These are phyloP conservation scores for Oophaga pumilio DNA, from an alignment of 2,113 vertebrate genomes.

Conservation along the genomic window DNA sequence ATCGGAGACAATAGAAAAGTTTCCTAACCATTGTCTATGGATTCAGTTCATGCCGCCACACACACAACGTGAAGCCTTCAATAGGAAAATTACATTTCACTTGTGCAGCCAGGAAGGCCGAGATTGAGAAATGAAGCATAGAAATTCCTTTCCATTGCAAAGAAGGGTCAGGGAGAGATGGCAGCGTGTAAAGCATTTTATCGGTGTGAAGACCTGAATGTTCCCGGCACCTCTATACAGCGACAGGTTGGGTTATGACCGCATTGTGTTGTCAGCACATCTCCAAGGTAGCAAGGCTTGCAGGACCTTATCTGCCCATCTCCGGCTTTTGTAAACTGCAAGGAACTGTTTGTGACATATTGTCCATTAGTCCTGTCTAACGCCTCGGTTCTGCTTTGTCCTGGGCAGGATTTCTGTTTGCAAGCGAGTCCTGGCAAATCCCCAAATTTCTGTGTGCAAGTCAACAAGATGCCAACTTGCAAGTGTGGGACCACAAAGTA, in stretches of 20 bases:
- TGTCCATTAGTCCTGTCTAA: slow-evolving; percentile 11
- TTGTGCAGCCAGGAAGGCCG: not conserved
- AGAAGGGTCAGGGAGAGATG: not conserved
- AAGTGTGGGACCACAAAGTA: not conserved
- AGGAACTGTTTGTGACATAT: slow-evolving; percentile 29
- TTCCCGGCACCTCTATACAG: slow-evolving; percentile 6
- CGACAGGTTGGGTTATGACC: slow-evolving; percentile 2
- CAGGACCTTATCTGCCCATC: not conserved
- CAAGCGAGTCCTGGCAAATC: not conserved
- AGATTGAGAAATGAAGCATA: not conserved
- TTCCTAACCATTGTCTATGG: not conserved
- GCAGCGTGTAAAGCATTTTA: not conserved
- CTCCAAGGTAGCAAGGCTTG: slow-evolving; percentile 27
- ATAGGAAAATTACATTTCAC: not conserved
- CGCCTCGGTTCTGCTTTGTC: slow-evolving; percentile 10
- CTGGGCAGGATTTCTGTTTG: not conserved
- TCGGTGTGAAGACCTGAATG: not conserved
- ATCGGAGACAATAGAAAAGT: slow-evolving; percentile 4
- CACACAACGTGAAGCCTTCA: not conserved
- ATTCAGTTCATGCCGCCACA: not conserved
- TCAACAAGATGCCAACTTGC: not conserved
- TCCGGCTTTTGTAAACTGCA: slow-evolving; percentile 3
- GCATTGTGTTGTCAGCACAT: slow-evolving; percentile 20
- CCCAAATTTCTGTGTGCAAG: not conserved
- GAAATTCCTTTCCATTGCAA: not conserved